Evolutionary conservation across 2,888 invertebrate genomes (phyloP).

Genomic region (Protodeltote pygarga): DNA sequence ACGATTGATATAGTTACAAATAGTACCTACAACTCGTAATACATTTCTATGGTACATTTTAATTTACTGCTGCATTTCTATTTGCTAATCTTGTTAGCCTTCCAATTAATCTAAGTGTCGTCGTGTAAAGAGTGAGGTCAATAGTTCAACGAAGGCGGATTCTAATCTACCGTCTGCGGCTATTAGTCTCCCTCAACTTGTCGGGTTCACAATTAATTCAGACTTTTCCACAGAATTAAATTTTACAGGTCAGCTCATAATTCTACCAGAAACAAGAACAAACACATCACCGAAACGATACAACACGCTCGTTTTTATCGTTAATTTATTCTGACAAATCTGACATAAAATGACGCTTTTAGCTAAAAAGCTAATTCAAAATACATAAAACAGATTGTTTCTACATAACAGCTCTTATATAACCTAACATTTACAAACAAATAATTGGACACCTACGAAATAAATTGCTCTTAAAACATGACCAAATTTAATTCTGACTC

Average conservation of each 20-base stretch:
- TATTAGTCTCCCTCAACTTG: constrained; percentile 18
- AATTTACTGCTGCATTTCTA: constrained; percentile 1
- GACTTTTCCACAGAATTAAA: neutral
- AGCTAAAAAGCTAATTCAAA: neutral
- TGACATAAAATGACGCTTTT: neutral
- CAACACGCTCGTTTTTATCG: neutral
- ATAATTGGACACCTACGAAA: constrained; percentile 47
- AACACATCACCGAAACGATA: neutral
- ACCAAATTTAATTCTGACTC: constrained; percentile 58
- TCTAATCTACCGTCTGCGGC: constrained; percentile 11
- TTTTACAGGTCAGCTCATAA: too few species aligned
- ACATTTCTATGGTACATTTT: neutral
- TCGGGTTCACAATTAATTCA: constrained; percentile 9
- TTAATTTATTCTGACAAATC: neutral
- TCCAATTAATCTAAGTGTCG: constrained; percentile 28
- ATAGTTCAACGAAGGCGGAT: constrained; percentile 23
- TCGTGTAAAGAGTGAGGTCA: constrained; percentile 5
- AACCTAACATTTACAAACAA: constrained; percentile 30
- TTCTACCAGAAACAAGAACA: too few species aligned
- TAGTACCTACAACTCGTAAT: too few species aligned
- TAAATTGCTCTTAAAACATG: constrained; percentile 50
- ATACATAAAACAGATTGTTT: constrained; percentile 11
- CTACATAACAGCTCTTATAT: constrained; percentile 11
- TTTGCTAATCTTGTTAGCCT: constrained; percentile 3
- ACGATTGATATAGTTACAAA: too few species aligned